These are phyloP conservation scores for Atrina japonica DNA, from an alignment of 2,888 invertebrate species.

Conservation along the genomic window DNA sequence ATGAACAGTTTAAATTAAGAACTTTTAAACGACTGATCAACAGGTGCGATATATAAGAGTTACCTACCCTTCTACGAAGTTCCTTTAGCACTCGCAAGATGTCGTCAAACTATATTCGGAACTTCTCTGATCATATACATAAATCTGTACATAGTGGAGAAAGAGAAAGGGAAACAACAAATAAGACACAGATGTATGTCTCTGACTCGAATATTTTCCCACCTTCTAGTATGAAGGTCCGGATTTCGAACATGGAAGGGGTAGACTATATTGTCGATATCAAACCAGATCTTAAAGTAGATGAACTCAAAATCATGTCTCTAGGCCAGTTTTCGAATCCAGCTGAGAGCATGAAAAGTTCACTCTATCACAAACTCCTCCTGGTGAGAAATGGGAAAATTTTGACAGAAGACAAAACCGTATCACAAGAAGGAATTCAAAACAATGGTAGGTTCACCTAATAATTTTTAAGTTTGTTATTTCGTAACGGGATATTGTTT, in stretches of 20 bases:
- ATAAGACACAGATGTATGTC: constrained; percentile 76
- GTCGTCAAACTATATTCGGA: too few relatives aligned
- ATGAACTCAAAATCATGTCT: constrained; percentile 80
- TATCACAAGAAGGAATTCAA: constrained; percentile 77
- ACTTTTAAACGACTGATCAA: too few relatives aligned
- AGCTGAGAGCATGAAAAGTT: constrained; percentile 77
- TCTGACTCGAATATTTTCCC: constrained; percentile 78
- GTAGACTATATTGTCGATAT: constrained; percentile 74
- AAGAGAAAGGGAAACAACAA: too few relatives aligned
- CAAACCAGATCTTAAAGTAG: constrained; percentile 77
- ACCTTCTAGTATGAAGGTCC: constrained; percentile 76
- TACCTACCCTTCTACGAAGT: too few relatives aligned
- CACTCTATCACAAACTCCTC: constrained; percentile 79
- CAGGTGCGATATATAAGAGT: too few relatives aligned
- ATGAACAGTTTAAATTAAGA: too few relatives aligned
- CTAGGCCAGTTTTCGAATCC: constrained; percentile 79
- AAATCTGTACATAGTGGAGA: too few relatives aligned
- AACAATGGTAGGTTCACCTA: constrained; percentile 80
- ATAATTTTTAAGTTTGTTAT: too few relatives aligned
- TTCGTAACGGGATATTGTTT: too few relatives aligned
- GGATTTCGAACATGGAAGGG: constrained; percentile 79
- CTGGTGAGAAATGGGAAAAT: constrained; percentile 78
- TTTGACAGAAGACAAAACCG: constrained; percentile 78
- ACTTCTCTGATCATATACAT: too few relatives aligned
- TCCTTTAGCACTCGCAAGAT: too few relatives aligned